Conservation (phyloP, 2,113 vertebrate genomes). For the Chlorodrepanis virens region DNA sequence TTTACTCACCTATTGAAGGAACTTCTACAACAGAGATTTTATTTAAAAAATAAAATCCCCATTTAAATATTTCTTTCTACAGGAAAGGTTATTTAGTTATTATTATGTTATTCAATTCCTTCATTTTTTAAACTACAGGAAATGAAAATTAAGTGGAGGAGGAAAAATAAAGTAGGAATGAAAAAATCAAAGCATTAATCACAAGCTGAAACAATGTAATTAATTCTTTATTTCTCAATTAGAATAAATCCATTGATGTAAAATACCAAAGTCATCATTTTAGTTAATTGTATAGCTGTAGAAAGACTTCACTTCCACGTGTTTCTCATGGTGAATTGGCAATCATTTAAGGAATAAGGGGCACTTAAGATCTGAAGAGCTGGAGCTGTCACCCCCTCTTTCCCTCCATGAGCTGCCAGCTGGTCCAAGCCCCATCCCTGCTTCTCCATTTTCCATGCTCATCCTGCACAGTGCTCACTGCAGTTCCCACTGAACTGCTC, state of each 20-base stretch:
- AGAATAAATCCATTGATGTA: not conserved
- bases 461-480: not conserved
- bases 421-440: not conserved
- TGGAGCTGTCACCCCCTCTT: not conserved
- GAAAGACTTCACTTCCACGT: not conserved
- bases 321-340: not conserved
- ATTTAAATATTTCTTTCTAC: not conserved
- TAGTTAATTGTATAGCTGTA: not conserved
- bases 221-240: not conserved
- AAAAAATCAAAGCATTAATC: not conserved
- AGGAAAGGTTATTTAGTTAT: not conserved
- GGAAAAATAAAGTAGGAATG: not conserved
- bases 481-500: not conserved
- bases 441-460: not conserved
- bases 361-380: not conserved
- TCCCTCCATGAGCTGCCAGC: not conserved
- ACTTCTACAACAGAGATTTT: not conserved
- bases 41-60: not conserved
- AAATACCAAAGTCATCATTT: not conserved
- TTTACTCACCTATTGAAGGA: not conserved
- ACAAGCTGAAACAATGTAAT: not conserved
- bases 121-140: not conserved
- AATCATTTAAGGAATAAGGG: not conserved
- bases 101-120: not conserved
- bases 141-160: not conserved